A percentile compares a stretch with the other conserved stretches of the same genome.
Conservation (phyloP, 1,140 invertebrate species). For the Hypothenemus hampei region DNA sequence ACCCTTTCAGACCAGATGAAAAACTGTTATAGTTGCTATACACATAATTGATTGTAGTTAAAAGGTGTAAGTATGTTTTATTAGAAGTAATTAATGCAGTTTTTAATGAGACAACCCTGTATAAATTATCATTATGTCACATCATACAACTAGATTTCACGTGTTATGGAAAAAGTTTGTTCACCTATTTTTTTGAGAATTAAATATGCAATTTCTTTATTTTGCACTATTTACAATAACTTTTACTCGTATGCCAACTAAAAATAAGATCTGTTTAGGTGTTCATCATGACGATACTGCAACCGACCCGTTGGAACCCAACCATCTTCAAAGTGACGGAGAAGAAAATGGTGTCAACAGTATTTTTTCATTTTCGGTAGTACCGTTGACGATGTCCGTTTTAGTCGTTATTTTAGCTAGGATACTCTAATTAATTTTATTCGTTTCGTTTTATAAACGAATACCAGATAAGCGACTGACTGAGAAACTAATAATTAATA, state of each 20-base stretch:
- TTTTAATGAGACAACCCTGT: not conserved
- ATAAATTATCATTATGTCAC: not conserved
- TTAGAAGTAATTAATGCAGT: not conserved
- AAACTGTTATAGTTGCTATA: too few relatives aligned
- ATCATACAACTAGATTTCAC: not conserved
- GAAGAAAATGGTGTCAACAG: slow-evolving; percentile 8
- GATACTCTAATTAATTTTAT: slow-evolving; percentile 14
- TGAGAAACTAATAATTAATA: slow-evolving; percentile 25
- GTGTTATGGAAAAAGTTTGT: not conserved
- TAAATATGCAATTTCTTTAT: not conserved
- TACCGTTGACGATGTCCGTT: slow-evolving; percentile 14
- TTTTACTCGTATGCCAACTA: not conserved
- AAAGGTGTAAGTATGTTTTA: too few relatives aligned
- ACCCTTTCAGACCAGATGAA: too few relatives aligned
- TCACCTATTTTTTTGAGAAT: not conserved
- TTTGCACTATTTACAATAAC: not conserved
- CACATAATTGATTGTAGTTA: too few relatives aligned
- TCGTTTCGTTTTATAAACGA: slow-evolving; percentile 36
- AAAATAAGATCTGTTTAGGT: slow-evolving; percentile 15
- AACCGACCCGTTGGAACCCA: slow-evolving; percentile 14
- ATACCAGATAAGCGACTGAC: slow-evolving; percentile 21
- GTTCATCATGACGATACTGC: slow-evolving; percentile 21
- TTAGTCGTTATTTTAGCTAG: slow-evolving; percentile 20
- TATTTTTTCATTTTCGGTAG: not conserved
- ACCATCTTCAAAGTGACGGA: slow-evolving; percentile 8